Percentiles rank a stretch among this genome's conserved stretches.
Conservation (phyloP, 1,140 invertebrate species). For the Heliconius hermathena region DNA sequence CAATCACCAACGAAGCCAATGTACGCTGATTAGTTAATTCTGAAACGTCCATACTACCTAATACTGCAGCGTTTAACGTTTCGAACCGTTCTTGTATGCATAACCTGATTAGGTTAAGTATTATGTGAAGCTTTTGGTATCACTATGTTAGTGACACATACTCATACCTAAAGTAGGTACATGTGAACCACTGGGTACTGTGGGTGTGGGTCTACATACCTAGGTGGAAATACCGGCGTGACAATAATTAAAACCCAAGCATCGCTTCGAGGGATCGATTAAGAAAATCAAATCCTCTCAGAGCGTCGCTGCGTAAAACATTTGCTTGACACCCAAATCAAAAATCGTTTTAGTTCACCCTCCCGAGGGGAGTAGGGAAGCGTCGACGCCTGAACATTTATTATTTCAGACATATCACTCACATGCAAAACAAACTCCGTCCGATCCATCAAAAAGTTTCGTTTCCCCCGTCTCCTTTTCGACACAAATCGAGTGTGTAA, state of each 20-base stretch:
- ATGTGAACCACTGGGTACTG: too few relatives aligned
- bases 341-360: slow-evolving; percentile 81
- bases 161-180: slow-evolving; percentile 44
- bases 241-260: slow-evolving; percentile 32
- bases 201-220: slow-evolving; percentile 19
- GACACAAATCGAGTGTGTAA: slow-evolving; percentile 80
- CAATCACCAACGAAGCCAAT: slow-evolving; percentile 74
- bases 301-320: slow-evolving; percentile 78
- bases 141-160: slow-evolving; percentile 51
- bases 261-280: slow-evolving; percentile 62
- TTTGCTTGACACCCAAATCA: slow-evolving; percentile 81
- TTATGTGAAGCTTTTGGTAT: slow-evolving; percentile 73
- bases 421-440: slow-evolving; percentile 82
- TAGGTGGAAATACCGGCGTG: background rate
- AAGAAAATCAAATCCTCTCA: slow-evolving; percentile 77
- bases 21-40: slow-evolving; percentile 80
- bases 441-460: slow-evolving; percentile 81
- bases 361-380: slow-evolving; percentile 67
- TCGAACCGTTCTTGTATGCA: slow-evolving; percentile 78
- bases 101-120: slow-evolving; percentile 80
- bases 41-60: slow-evolving; percentile 74
- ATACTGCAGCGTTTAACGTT: slow-evolving; percentile 64
- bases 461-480: slow-evolving; percentile 53
- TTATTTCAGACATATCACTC: slow-evolving; percentile 82
- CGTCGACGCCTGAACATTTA: slow-evolving; percentile 81